Evolutionary conservation across 2,113 vertebrate species (phyloP), one percentile per base, ranked within the genome.

Genomic region (Acrocephalus kingi): DNA sequence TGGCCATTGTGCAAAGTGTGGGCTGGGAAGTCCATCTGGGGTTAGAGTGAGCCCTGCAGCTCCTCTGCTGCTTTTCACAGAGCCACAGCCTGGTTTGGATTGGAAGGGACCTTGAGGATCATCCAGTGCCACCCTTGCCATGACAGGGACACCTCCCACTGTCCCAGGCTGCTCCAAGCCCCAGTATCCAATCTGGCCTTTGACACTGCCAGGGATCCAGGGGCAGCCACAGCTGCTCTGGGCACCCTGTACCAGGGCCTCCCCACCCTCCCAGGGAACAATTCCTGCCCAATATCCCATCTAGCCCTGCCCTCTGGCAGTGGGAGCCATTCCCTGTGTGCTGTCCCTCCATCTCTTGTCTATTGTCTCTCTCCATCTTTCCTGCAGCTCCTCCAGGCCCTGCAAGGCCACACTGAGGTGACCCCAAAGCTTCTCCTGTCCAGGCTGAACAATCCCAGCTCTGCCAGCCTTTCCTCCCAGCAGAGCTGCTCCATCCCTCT

Each of bases 61-160:
- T 55, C 35, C 48, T 16, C 71, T 85, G 37, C 51, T 84, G 56
- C 54, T 59, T 72, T 49, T 35, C 46, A 48, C 7, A 41, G n/a
- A 67, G 15, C 21, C 24, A 12, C 28, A 46, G 46, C 12, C 1
- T 25, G 24, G 11, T 31, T 10, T 41, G 62, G 19, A 24, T 5
- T 68, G 25, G 30, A 6, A 82, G 9, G 11, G 54, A 31, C 39
- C n/a, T 39, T 20, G 0, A 75, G 0, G 2, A 0, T 0, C 37
- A 39, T 0, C 28, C 20, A 3, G 5, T 52, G 0, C 46, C 68
- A 39, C 19, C 28, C 39, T 52, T 2, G 37, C 45, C 61, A 24
- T 30, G 37, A 8, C 68, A 74, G 52, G 35, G 61, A 74, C 68
- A 28, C 19, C 61, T 89, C 0, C 37, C 77, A 52, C 37, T 22